Conservation (phyloP, 92 coral and sea anemone genomes). For the Nematostella vectensis region DNA sequence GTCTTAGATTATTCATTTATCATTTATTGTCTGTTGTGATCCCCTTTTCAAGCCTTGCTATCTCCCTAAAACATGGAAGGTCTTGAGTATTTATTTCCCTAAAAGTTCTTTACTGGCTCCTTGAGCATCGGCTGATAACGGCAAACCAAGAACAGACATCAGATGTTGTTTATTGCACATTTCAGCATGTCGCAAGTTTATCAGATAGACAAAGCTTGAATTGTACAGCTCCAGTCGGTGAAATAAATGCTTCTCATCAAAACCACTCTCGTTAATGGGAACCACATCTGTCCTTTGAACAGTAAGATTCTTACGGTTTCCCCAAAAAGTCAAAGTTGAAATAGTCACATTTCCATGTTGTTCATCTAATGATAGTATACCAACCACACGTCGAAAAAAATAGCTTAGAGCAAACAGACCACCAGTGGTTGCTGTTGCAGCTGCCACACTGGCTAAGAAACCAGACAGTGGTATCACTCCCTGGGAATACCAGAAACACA, state of each 20-base stretch:
- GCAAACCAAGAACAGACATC: slow-evolving; percentile 33
- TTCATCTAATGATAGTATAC: slow-evolving; percentile 44
- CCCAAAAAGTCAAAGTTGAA: slow-evolving; percentile 79
- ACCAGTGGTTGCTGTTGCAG: slow-evolving; percentile 67
- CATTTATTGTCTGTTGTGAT: no score
- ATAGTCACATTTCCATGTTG: slow-evolving; percentile 29
- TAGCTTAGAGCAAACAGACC: slow-evolving; percentile 68
- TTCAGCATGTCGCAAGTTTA: slow-evolving; percentile 58
- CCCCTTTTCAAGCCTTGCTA: no score
- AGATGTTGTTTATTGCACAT: slow-evolving; percentile 32
- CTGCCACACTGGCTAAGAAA: slow-evolving; percentile 34
- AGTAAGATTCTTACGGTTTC: slow-evolving; percentile 50
- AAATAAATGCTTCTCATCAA: slow-evolving; percentile 46
- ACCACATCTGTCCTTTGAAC: slow-evolving; percentile 25
- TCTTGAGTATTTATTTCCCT: no score
- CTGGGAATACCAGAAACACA: slow-evolving; percentile 54
- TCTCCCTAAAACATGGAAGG: no score
- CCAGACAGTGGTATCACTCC: slow-evolving; percentile 35
- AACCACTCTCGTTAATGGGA: slow-evolving; percentile 60
- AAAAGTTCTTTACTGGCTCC: not conserved
- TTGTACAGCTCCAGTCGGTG: slow-evolving; percentile 54
- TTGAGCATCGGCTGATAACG: not conserved
- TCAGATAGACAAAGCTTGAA: slow-evolving; percentile 31
- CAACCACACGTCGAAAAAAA: slow-evolving; percentile 73
- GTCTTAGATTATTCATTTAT: no score